Evolutionary conservation across 1,140 invertebrate species (phyloP), one percentile per base, ranked within the genome.

Genomic region (Procambarus clarkii): DNA sequence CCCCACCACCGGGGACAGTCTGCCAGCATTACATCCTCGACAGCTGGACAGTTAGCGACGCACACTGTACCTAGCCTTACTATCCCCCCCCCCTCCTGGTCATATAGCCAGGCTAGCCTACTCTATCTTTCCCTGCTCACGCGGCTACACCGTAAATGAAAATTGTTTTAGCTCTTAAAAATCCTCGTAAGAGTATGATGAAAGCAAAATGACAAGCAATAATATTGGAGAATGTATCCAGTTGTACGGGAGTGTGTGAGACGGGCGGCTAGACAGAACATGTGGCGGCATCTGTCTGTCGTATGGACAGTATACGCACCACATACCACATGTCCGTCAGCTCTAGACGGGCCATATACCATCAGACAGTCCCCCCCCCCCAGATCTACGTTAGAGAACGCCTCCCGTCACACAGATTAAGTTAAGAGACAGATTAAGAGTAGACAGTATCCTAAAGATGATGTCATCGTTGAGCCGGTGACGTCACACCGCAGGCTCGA

Each of bases 401-500:
- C 8, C 15, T 74, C 69, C n/a, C 34, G 69, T 74, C n/a, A 74
- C n/a, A 34, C n/a, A 74, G 24, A 74, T 74, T 74, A 74, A 74
- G 21, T 74, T 74, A 74, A 74, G 21, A 34, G 15, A 9, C 7
- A 74, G 69, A 74, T 74, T 4, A 74, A 9, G 34, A 34, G 24
- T 21, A 74, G 69, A 74, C 34, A n/a, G 24, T 74, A 74, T 74
- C 69, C 69, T 74, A 24, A 74, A 74, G 79, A 74, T 74, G 79
- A 81, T 81, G 79, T 81, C 79, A 81, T 81, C 48, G 79, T 54
- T 81, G 79, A 81, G 79, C 34, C 21, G 46, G 79, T 81, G 79
- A 81, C 79, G 79, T 81, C 79, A 81, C 79, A 81, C 54, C 79
- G 79, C 79, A 81, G 79, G 79, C 79, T 48, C 79, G 79, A 54